Evolutionary conservation across 2,113 vertebrate genomes (phyloP).

Genomic region (Cinclus mexicanus): DNA sequence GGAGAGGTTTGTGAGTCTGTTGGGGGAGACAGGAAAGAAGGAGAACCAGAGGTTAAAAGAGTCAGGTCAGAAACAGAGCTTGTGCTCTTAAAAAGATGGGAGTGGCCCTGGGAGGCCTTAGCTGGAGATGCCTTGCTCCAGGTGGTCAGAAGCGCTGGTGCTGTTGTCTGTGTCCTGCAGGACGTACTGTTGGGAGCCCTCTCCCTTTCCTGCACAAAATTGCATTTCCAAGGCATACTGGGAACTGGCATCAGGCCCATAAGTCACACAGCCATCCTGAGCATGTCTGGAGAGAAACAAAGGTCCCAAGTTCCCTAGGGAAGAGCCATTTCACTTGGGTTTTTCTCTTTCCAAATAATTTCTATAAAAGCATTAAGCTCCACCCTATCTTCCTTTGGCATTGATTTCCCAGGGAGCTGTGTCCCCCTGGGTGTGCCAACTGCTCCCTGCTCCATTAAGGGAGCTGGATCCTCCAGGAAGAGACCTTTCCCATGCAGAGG

Average conservation of each 20-base stretch:
- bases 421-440: not conserved
- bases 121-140: not conserved
- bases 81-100: not conserved
- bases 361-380: not conserved
- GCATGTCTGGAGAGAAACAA: not conserved
- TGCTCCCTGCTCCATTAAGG: not conserved
- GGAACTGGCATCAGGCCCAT: fast-evolving
- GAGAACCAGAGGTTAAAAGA: not conserved
- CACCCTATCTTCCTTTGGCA: not conserved
- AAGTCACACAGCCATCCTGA: not conserved
- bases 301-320: not conserved
- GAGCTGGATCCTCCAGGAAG: fast-evolving
- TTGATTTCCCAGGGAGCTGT: not conserved
- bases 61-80: not conserved
- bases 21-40: not conserved
- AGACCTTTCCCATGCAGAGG: not conserved
- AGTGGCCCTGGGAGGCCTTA: not conserved
- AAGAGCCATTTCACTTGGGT: fast-evolving
- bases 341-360: not conserved
- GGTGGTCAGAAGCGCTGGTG: fast-evolving
- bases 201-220: not conserved
- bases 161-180: not conserved
- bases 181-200: not conserved
- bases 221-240: not conserved
- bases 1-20: not conserved